Percentiles rank a stretch among this genome's conserved stretches.
phyloP scores from a whole-genome alignment of 2,797 vertebrate genomes.

The Hafferia zeledoni region DNA sequence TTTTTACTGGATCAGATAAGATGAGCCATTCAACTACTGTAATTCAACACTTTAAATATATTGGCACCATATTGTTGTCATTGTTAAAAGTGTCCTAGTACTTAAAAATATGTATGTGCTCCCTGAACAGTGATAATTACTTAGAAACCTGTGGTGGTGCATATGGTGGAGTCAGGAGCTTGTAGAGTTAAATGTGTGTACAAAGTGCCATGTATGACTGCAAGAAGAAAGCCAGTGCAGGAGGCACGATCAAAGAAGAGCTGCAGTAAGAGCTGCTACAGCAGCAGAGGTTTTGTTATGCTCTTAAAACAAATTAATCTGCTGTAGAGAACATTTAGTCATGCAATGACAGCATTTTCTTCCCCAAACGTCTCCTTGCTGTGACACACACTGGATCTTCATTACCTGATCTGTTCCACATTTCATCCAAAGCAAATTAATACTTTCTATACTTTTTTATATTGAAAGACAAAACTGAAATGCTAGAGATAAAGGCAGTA shows the following conservation, averaged over 20 bases:
- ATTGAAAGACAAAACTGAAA: not conserved
- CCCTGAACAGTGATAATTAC: not conserved
- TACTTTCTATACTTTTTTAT: not conserved
- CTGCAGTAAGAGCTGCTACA: not conserved
- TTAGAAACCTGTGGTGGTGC: not conserved
- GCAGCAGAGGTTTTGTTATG: not conserved
- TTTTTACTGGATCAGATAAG: not conserved
- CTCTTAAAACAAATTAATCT: not conserved
- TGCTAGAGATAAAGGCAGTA: not conserved
- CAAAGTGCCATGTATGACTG: not conserved
- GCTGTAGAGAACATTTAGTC: not conserved
- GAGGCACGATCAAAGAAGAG: not conserved
- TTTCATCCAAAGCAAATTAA: not conserved
- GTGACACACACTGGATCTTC: not conserved
- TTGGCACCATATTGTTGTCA: not conserved
- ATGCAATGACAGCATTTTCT: not conserved
- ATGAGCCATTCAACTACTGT: not conserved
- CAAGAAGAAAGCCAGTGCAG: not conserved
- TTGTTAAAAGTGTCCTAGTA: not conserved
- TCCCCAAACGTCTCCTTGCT: not conserved
- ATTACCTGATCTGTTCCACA: not conserved
- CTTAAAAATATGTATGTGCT: not conserved
- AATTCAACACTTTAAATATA: not conserved
- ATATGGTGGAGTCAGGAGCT: not conserved
- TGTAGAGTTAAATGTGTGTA: not conserved